Base-by-base conservation (phyloP, 2,113 vertebrate genomes). In the Sylvilagus bachmani region DNA sequence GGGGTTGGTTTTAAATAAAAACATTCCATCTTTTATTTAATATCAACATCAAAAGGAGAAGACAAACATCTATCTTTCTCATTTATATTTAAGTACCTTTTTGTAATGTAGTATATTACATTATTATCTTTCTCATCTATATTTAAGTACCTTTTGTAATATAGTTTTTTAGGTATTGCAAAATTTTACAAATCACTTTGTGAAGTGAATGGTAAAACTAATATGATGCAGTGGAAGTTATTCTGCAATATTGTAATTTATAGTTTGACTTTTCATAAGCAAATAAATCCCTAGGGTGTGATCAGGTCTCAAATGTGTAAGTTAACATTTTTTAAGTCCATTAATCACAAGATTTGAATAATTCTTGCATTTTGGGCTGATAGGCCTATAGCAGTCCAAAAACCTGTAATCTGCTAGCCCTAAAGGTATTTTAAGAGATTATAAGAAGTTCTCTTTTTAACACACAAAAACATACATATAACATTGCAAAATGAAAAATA, bases 161-260 rank as follows among this genome's bases (percentile, higher is more conserved):
- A 93, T 97, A 95, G 83, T 95, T 98, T 98, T 97, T 96, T 98
- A 97, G 96, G 95, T 95, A 95, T 96, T 98, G 94, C 89, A 93
- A 97, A 98, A 98, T 96, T 97, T 97, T 96, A 97, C 95, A 97
- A 98, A 97, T 97, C 96, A 96, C 95, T 86, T 58, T 98, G 97
- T 98, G 95, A 91, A 33, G 14, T 94, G 97, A 98, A 91, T 93
- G 97, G 97, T 97, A 90, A 97, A 97, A 95, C 58, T 29, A 51
- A 97, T 93, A 92, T 97, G 93, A 96, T 96, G 86, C 97, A 97
- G 95, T 96, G 97, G 96, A 98, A 98, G 97, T 96, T 96, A 98
- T 98, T 96, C 97, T 98, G 95, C 95, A 97, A 98, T 98, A 97
- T 94, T 98, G 97, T 98, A 97, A 98, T 98, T 98, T 97, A 97